phyloP scores from a whole-genome alignment of 2,797 vertebrate species.

The Babyrousa celebensis region DNA sequence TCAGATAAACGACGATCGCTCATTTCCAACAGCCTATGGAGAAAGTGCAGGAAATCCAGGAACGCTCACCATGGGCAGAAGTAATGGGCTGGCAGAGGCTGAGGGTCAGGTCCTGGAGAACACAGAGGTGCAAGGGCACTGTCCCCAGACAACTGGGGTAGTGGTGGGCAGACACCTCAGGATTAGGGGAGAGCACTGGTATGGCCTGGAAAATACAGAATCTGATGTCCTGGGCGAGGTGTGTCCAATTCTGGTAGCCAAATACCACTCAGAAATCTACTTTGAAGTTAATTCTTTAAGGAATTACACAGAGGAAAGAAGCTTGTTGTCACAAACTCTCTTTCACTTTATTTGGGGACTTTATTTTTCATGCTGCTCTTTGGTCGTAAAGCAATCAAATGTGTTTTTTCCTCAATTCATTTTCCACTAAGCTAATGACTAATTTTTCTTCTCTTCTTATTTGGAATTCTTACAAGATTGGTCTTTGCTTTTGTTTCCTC shows the following conservation, averaged over 20 bases:
- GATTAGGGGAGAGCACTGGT: fast-evolving
- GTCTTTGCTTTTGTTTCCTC: background rate
- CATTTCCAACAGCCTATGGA: background rate
- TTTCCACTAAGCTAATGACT: background rate
- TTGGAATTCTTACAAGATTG: background rate
- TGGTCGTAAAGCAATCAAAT: background rate
- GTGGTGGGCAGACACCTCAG: too few species aligned
- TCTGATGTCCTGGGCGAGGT: background rate
- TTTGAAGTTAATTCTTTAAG: slow-evolving; percentile 26
- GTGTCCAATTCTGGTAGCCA: background rate
- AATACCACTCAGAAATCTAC: background rate
- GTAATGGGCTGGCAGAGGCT: background rate
- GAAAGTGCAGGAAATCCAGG: background rate
- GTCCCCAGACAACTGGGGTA: background rate
- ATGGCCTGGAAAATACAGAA: background rate
- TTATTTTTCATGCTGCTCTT: background rate
- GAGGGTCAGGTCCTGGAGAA: background rate
- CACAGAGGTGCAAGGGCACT: background rate
- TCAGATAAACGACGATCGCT: background rate
- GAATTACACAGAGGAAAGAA: background rate
- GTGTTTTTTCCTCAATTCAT: background rate
- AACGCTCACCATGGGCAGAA: background rate
- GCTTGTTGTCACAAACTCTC: background rate
- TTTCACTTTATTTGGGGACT: slow-evolving; percentile 1
- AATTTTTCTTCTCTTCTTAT: background rate